Base-by-base conservation (phyloP, 1,140 invertebrate species). In the Lasaia peninsularis region DNA sequence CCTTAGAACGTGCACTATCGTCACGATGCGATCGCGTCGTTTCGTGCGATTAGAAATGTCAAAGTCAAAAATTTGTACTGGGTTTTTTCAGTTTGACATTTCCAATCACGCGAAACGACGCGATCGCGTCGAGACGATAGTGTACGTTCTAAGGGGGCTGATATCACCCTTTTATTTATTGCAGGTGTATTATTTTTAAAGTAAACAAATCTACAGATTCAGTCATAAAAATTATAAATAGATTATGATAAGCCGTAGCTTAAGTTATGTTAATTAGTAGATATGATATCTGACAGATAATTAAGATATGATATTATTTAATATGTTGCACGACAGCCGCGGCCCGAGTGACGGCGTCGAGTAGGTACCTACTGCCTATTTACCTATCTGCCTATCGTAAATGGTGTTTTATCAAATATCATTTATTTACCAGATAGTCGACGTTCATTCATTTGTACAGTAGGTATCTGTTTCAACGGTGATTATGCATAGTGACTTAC, bases 201-300 rank as follows among this genome's bases (percentile, higher is more conserved):
- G 24, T 28, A 28, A 28, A 28, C 8, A 28, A 28, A 28, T 28
- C 24, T 28, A 28, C 5, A 28, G 24, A 0, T 18, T 44, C 16
- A 10, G 10, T 10, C 2, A 4, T 2, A 20, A 20, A 28, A 44
- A 18, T 44, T 20, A 44, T 44, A 44, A 44, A 44, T 18, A n/a
- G 9, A 18, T 44, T 20, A 20, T 10, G 14, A 18, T 18, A 16
- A 44, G 40, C 11, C 14, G 9, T 18, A 10, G 40, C 40, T 20
- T 20, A 20, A 28, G 9, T 44, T 10, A 44, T 44, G 40, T 18
- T 44, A 44, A 48, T 48, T 20, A 18, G 20, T 21, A 48, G 40
- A 48, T 48, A 48, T 48, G 40, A 48, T 48, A 48, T 48, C 40
- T 48, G 40, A 48, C 40, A 48, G 20, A 48, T 48, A 48, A 48